phyloP scores from a whole-genome alignment of 2,888 invertebrate genomes.

The Mythimna albipuncta region DNA sequence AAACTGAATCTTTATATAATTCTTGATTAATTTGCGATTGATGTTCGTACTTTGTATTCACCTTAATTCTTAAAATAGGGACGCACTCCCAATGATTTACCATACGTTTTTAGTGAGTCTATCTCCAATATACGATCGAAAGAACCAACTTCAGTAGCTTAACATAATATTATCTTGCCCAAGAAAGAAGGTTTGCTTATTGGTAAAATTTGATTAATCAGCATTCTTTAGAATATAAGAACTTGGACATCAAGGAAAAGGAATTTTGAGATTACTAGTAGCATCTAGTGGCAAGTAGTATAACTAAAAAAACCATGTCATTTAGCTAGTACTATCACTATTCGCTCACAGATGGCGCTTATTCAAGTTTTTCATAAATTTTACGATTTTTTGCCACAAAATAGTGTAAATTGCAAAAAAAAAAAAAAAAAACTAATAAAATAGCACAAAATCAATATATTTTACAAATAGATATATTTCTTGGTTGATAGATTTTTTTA shows the following conservation, averaged over 20 bases:
- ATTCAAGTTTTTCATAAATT: neutral
- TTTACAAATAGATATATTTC: too few species aligned
- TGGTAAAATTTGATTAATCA: neutral
- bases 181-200: neutral
- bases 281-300: slow-evolving; percentile 47
- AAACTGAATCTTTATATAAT: neutral
- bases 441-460: neutral
- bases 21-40: too few species aligned
- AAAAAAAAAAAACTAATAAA: neutral
- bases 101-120: too few species aligned
- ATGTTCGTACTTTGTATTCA: too few species aligned
- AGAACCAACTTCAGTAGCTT: neutral
- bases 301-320: neutral
- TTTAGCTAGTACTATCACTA: neutral
- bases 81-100: too few species aligned
- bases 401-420: neutral
- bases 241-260: too few species aligned
- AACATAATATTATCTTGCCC: neutral
- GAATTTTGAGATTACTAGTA: neutral
- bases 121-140: too few species aligned
- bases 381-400: too few species aligned
- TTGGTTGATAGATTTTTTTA: neutral
- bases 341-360: slow-evolving; percentile 46
- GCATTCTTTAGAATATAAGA: neutral
- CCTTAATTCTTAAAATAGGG: too few species aligned